Percentiles rank a stretch among this genome's conserved stretches.
Conservation (phyloP, 2,113 vertebrate genomes). For the Neolamprologus sp. region DNA sequence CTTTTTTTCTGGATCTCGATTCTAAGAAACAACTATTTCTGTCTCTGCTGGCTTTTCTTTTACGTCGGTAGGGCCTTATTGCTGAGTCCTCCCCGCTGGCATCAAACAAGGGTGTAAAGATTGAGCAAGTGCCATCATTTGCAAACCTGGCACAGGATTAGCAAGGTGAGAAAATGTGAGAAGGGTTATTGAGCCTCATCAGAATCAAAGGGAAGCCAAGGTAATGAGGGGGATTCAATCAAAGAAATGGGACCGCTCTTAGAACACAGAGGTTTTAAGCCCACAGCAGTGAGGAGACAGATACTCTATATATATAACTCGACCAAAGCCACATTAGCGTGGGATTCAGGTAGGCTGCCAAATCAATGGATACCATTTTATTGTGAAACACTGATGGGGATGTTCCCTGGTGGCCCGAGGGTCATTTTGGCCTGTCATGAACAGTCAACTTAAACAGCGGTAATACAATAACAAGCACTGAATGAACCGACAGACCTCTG, state of each 20-base stretch:
- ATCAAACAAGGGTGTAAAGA: neutral
- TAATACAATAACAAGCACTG: neutral
- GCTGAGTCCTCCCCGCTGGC: neutral
- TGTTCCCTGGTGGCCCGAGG: neutral
- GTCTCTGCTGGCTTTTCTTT: neutral
- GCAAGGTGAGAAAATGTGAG: conserved; percentile 22
- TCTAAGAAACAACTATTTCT: conserved; percentile 13
- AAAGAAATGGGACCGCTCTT: conserved; percentile 1
- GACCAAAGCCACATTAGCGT: neutral
- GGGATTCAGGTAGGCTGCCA: neutral
- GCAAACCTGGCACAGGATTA: conserved; percentile 3
- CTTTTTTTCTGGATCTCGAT: neutral
- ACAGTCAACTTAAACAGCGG: neutral
- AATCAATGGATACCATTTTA: neutral
- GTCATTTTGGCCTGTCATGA: neutral
- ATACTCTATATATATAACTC: neutral
- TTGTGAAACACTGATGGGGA: neutral
- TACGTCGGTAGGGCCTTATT: neutral
- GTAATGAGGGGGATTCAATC: conserved; percentile 41
- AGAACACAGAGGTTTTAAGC: conserved; percentile 30
- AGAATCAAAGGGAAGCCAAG: conserved; percentile 17
- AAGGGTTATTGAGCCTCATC: conserved; percentile 13
- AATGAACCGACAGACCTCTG: neutral
- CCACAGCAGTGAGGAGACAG: neutral
- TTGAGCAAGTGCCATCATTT: neutral